A percentile compares a stretch with the other conserved stretches of the same genome.
These are phyloP conservation scores for Vanessa atalanta DNA, from an alignment of 1,140 invertebrate genomes.

Conservation along the genomic window DNA sequence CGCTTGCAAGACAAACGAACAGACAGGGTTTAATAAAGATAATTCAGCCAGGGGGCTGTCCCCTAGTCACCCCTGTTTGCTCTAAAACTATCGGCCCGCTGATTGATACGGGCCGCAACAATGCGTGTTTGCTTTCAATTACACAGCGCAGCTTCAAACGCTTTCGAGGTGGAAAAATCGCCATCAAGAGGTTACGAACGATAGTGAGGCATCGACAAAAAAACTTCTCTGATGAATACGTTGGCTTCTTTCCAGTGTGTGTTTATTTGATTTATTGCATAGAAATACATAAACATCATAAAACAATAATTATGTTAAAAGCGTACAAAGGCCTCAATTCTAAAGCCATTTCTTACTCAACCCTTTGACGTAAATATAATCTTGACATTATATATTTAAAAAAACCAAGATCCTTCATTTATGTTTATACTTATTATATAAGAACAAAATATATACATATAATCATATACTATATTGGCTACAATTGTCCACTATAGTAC, in stretches of 20 bases:
- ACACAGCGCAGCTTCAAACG: constrained; percentile 51
- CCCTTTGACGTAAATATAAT: too few relatives aligned
- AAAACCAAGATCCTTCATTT: too few relatives aligned
- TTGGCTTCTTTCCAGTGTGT: background rate
- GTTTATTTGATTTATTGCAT: background rate
- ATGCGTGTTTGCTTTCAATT: constrained; percentile 74
- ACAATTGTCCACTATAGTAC: too few relatives aligned
- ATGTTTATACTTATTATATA: too few relatives aligned
- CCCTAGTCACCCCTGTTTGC: constrained; percentile 40
- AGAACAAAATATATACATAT: too few relatives aligned
- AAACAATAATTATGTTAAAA: too few relatives aligned
- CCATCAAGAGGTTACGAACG: constrained; percentile 22
- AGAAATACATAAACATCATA: too few relatives aligned
- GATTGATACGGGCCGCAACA: constrained; percentile 73
- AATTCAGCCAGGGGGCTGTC: constrained; percentile 28
- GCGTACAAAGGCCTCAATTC: too few relatives aligned
- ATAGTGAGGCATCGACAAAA: background rate
- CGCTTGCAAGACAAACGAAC: constrained; percentile 33
- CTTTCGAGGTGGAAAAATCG: constrained; percentile 30
- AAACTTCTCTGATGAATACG: background rate
- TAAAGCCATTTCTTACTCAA: too few relatives aligned
- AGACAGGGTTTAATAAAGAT: constrained; percentile 40
- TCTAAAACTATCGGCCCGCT: constrained; percentile 57
- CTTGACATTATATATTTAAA: too few relatives aligned
- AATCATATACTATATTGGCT: too few relatives aligned